Evolutionary conservation across 2,797 vertebrate species (phyloP).

Genomic region (Karalla daura): DNA sequence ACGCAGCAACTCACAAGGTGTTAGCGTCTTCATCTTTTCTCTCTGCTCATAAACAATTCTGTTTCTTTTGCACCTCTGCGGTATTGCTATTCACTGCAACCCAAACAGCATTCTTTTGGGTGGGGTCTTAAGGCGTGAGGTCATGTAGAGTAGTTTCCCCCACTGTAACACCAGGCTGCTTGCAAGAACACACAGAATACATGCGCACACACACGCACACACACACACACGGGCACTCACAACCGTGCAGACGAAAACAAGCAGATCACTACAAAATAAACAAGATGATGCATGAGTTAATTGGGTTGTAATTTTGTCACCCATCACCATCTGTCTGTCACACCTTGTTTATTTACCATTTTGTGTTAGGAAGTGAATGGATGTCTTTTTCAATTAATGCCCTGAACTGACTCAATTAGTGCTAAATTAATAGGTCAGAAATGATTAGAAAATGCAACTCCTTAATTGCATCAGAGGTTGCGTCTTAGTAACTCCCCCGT

Average conservation of each 20-base stretch:
- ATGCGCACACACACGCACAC: conserved; percentile 1
- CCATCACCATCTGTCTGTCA: conserved; percentile 61
- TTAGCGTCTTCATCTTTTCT: conserved; percentile 63
- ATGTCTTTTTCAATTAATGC: conserved; percentile 43
- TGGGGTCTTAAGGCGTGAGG: conserved; percentile 27
- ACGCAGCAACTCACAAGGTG: conserved; percentile 53
- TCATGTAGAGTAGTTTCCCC: conserved; percentile 31
- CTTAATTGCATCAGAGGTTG: conserved; percentile 12
- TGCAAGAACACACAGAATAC: not conserved
- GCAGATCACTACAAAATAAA: conserved; percentile 31
- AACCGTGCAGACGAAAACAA: conserved; percentile 11
- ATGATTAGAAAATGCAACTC: conserved; percentile 27
- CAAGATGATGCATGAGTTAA: conserved; percentile 51
- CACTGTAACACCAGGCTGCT: conserved; percentile 22
- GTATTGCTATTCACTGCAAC: conserved; percentile 9
- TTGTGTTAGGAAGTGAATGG: conserved; percentile 35
- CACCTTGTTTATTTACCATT: conserved; percentile 56
- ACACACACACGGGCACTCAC: conserved; percentile 5
- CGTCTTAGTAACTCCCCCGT: not conserved
- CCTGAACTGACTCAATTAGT: conserved; percentile 43
- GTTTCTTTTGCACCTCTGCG: conserved; percentile 62
- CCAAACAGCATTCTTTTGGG: conserved; percentile 41
- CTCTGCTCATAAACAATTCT: conserved; percentile 66
- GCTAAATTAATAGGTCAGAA: conserved; percentile 43
- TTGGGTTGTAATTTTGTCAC: conserved; percentile 43